Base-by-base conservation (phyloP, 64 coral and sea anemone genomes). In the Stichodactyla helianthus region DNA sequence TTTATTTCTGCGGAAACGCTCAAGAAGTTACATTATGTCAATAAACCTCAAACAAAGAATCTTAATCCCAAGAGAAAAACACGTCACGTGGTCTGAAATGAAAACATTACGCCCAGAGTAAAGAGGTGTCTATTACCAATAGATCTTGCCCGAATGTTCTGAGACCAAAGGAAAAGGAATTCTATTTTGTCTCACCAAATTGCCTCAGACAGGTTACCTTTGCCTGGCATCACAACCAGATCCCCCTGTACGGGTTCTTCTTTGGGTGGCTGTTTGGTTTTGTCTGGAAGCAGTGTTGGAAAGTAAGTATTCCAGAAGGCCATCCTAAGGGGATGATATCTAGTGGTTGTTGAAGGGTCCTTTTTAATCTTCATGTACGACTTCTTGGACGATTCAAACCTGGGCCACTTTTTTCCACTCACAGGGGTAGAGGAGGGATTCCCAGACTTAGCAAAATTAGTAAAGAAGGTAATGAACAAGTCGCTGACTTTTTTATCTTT, bases 231-330 rank as follows among this genome's bases (percentile, higher is more conserved):
- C 9, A 16, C 56, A 16, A 59, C 10, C 10, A 59, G 56, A 5
- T 60, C 55, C 55, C 14, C 55, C 8, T 14, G 14, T 53, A 83
- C 87, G 28, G 25, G n/a, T 22, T 90, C 64, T 20, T 88, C 22
- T 28, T 85, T 88, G 13, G 18, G 13, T 17, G 5, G 18, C 18
- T 15, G 71, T 11, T 16, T 27, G 31, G n/a, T 13, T 4, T 77
- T 77, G 11, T n/a, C 8, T 64, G 61, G 61, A 20, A 64, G 13
- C 13, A 64, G 20, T 2, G 13, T 64, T 20, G 61, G 61, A 5
- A 86, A 85, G 15, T 92, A 95, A 44, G 88, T 51, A 77, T 95
- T 95, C 94, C 94, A 95, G 88, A 95, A 95, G 28, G 90, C 90
- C 44, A 95, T 82, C 76, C 88, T 88, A 1, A 78, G 54, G 2